Percentiles rank a stretch among this genome's conserved stretches.
Conservation (phyloP, 2,113 vertebrate genomes). For the rat (Rattus norvegicus) region GRCr8 NC_086019.1:165981001-165981500, state of each 20-base stretch:
- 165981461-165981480: slow-evolving; percentile 93
- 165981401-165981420: not conserved
- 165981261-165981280: rapidly evolving
- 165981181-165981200: slow-evolving; percentile 38
- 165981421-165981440: slow-evolving; percentile 88
- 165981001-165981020: slow-evolving; percentile 84
- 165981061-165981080: slow-evolving; percentile 98
- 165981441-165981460: slow-evolving; percentile 93
- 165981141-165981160: not conserved
- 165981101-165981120: slow-evolving; percentile 98
- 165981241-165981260: not conserved
- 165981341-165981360: slow-evolving; percentile 90
- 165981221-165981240: slow-evolving; percentile 76
- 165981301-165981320: slow-evolving; percentile 90
- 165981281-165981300: slow-evolving; percentile 75
- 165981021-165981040: slow-evolving; percentile 95
- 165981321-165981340: slow-evolving; percentile 90
- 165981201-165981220: not conserved
- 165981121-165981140: slow-evolving; percentile 88
- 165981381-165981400: slow-evolving; percentile 45
- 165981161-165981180: not conserved
- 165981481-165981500: slow-evolving; percentile 95
- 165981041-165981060: slow-evolving; percentile 99
- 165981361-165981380: slow-evolving; percentile 79
- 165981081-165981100: slow-evolving; percentile 96